Base-by-base conservation (phyloP, 1,140 invertebrate genomes). In the Paralvinella palmiformis region DNA sequence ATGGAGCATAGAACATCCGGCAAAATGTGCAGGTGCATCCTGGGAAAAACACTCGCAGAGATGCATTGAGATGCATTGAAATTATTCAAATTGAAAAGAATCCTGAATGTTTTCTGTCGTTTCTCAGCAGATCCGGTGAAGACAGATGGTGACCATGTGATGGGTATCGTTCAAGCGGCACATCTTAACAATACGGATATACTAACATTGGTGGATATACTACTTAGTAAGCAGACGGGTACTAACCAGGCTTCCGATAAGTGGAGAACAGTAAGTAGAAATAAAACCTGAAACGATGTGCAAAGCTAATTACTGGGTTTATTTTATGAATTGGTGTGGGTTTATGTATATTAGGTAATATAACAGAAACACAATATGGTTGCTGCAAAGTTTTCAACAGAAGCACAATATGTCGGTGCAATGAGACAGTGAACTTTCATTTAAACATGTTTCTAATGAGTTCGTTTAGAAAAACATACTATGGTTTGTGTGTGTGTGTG, bases 221-320 rank as follows among this genome's bases (percentile, higher is more conserved):
- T 94, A 52, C 81, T 94, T 32, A 92, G 93, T 78, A 92, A 91
- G 73, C 89, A 91, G 75, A 86, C 89, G 72, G 89, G 90, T 29
- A 59, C 20, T 15, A 56, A 27, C 41, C 45, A 35, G 6, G 36
- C 69, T 6, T 56, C 62, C 31, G 85, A 88, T 63, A 86, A 89
- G 66, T 94, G 92, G 91, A 89, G 88, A 37, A 91, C 91, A 84
- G 87, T 88, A 78, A 78, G n/a, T n/a, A n/a, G n/a, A n/a, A n/a
- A n/a, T n/a, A n/a, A n/a, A n/a, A n/a, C n/a, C n/a, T n/a, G n/a
- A n/a, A n/a, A n/a, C n/a, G n/a, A n/a, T n/a, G n/a, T n/a, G n/a
- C n/a, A n/a, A n/a, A n/a, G n/a, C n/a, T n/a, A n/a, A n/a, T n/a
- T n/a, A n/a, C n/a, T n/a, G n/a, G n/a, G n/a, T n/a, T n/a, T n/a